A percentile compares a stretch with the other conserved stretches of the same genome.
Conservation (phyloP, 1,140 invertebrate genomes). For the Micrasema longulum region DNA sequence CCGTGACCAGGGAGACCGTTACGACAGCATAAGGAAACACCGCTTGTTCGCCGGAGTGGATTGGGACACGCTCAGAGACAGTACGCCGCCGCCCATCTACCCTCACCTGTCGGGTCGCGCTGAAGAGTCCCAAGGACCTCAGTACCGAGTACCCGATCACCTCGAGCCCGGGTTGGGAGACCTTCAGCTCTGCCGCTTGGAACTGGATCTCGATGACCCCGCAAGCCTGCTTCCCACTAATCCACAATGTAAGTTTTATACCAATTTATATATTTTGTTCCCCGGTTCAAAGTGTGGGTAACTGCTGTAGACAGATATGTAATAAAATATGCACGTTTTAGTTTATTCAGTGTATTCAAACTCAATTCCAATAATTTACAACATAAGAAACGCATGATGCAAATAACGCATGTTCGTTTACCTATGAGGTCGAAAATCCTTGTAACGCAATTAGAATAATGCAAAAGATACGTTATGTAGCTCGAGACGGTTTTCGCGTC, state of each 20-base stretch:
- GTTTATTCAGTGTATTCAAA: background rate
- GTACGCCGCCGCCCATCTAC: conserved; percentile 85
- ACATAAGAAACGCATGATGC: conserved; percentile 10
- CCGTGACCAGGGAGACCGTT: conserved; percentile 78
- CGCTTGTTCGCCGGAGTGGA: conserved; percentile 87
- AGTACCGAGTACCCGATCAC: conserved; percentile 78
- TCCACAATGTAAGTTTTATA: conserved; percentile 59
- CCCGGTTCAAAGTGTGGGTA: too few species aligned
- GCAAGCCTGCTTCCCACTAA: conserved; percentile 54
- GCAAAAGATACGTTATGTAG: conserved; percentile 8
- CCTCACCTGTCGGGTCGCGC: conserved; percentile 85
- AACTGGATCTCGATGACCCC: conserved; percentile 71
- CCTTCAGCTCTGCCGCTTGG: conserved; percentile 80
- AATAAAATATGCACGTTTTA: too few species aligned
- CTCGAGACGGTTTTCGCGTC: background rate
- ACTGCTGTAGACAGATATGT: too few species aligned
- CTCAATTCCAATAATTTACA: conserved; percentile 6
- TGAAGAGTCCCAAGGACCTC: conserved; percentile 75
- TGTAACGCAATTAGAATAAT: conserved; percentile 19
- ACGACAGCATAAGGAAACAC: conserved; percentile 87
- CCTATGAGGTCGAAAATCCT: conserved; percentile 6
- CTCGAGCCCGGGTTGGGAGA: conserved; percentile 89
- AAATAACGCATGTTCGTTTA: conserved; percentile 32
- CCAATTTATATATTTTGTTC: background rate
- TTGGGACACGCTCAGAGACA: conserved; percentile 83